Percentiles rank a stretch among this genome's conserved stretches.
Evolutionary conservation across 1,140 invertebrate species (phyloP).

Genomic region (honey bee (Apis mellifera)): DNA sequence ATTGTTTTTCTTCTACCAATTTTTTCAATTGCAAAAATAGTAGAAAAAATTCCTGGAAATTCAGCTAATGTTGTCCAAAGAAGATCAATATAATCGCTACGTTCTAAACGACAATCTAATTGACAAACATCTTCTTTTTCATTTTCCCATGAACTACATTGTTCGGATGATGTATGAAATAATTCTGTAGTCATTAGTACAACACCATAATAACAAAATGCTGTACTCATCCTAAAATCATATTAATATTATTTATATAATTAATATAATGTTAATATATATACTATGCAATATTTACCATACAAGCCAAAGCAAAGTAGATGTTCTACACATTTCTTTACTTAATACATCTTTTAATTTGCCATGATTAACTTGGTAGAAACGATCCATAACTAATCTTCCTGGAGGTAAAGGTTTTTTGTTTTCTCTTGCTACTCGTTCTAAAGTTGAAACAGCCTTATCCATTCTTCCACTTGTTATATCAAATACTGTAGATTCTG

Average conservation of each 20-base stretch:
- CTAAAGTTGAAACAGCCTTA: constrained; percentile 91
- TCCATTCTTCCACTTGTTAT: constrained; percentile 92
- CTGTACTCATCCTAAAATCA: constrained; percentile 91
- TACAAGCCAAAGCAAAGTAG: constrained; percentile 95
- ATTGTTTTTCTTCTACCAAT: constrained; percentile 96
- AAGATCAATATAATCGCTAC: constrained; percentile 95
- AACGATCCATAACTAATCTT: constrained; percentile 90
- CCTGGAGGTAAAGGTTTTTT: constrained; percentile 94
- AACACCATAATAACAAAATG: constrained; percentile 97
- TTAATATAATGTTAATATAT: neutral
- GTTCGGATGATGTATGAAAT: constrained; percentile 86
- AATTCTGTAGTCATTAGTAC: constrained; percentile 97
- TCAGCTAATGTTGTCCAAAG: constrained; percentile 97
- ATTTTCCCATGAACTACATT: constrained; percentile 74
- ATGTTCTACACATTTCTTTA: constrained; percentile 90
- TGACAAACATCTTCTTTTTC: constrained; percentile 75
- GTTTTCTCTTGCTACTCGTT: constrained; percentile 94
- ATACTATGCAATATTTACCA: constrained; percentile 85
- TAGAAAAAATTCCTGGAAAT: constrained; percentile 97
- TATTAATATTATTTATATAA: neutral
- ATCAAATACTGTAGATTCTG: constrained; percentile 95
- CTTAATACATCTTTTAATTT: constrained; percentile 90
- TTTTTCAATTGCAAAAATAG: constrained; percentile 94
- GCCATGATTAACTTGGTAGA: constrained; percentile 84
- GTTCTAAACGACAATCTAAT: constrained; percentile 88